Evolutionary conservation across 2,888 invertebrate species (phyloP), one percentile per base, ranked within the genome.

Genomic region (Iselma pallidipennis): DNA sequence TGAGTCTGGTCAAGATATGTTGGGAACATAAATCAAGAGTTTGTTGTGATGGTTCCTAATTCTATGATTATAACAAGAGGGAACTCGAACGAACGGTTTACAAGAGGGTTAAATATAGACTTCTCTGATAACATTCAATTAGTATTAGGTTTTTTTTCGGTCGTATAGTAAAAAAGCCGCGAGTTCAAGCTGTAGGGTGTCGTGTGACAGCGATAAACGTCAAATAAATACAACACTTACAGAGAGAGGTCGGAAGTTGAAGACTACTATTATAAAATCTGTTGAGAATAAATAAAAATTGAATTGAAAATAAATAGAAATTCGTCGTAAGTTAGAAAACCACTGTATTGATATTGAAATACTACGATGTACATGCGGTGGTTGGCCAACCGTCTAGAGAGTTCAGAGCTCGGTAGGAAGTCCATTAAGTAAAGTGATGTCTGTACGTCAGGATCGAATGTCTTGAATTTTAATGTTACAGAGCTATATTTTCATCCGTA

Each of bases 351-450:
- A 66, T 65, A 66, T 65, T 66, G 67, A 69, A 69, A 67, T 67
- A 66, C 59, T 49, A 60, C 62, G 59, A 64, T 62, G 61, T 62
- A 63, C 59, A 66, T 59, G 55, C 59, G 56, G 63, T 66, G 64
- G 64, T 63, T 64, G 61, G 61, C 62, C 61, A 57, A 63, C 58
- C 60, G 57, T 63, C 63, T 63, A 56, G 59, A 60, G 63, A 64
- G 64, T 64, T 60, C 55, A 60, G 60, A 60, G 60, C 59, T 58
- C 58, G 55, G 61, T 66, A 69, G 70, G 69, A 70, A 70, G 69
- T 70, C 70, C 70, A 70, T 70, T 70, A 70, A 69, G 67, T 67
- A 69, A 70, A 70, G 69, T 70, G 70, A 69, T 67, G 68, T 67
- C 67, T 67, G 66, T 67, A 64, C 67, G 65, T 65, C 61, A 63